phyloP scores from a whole-genome alignment of 2,888 invertebrate genomes.

The Drosophila tanythrix region DNA sequence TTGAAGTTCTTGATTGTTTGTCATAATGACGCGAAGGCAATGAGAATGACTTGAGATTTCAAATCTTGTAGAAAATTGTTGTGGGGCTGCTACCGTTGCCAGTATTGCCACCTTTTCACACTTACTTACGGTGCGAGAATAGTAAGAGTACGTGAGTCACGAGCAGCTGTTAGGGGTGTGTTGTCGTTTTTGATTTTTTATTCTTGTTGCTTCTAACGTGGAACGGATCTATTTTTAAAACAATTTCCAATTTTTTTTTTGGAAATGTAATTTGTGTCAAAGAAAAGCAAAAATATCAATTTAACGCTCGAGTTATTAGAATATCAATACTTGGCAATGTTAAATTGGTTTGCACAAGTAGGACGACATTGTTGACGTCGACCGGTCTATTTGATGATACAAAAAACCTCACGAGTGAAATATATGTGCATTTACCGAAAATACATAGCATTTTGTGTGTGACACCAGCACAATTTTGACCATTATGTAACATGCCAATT shows the following conservation, averaged over 20 bases:
- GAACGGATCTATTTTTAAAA: constrained; percentile 73
- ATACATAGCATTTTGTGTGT: constrained; percentile 40
- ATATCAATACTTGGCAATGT: constrained; percentile 29
- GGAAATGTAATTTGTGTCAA: constrained; percentile 61
- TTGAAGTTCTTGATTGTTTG: constrained; percentile 14
- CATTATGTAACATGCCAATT: constrained; percentile 64
- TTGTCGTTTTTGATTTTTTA: constrained; percentile 40
- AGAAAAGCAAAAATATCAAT: constrained; percentile 26
- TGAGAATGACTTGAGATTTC: constrained; percentile 67
- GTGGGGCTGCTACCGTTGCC: constrained; percentile 3
- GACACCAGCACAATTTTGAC: constrained; percentile 35
- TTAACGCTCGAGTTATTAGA: constrained; percentile 8
- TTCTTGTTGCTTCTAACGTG: constrained; percentile 57
- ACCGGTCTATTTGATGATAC: constrained; percentile 30
- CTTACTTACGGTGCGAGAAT: neutral
- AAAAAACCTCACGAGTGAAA: constrained; percentile 29
- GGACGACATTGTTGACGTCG: constrained; percentile 26
- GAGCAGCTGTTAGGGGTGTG: constrained; percentile 57
- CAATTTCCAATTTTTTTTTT: constrained; percentile 59
- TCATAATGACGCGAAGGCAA: neutral
- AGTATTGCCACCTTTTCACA: constrained; percentile 8
- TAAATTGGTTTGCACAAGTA: constrained; percentile 11
- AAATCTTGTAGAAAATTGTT: constrained; percentile 25
- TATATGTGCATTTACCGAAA: constrained; percentile 43
- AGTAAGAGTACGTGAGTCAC: constrained; percentile 16